phyloP scores from a whole-genome alignment of 2,113 vertebrate genomes.

The Xiphophorus couchianus region DNA sequence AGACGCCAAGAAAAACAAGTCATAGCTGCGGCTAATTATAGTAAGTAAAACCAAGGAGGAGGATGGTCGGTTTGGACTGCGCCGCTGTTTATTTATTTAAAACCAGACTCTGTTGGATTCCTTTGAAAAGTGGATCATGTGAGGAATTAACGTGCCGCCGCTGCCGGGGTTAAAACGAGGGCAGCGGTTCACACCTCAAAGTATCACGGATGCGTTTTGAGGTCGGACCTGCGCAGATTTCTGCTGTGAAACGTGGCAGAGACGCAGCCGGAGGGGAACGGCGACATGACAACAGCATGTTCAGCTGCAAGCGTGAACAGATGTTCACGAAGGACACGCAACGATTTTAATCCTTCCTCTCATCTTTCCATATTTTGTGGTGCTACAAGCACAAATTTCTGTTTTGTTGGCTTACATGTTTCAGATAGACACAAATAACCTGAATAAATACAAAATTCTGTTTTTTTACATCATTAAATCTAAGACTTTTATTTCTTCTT shows the following conservation, averaged over 20 bases:
- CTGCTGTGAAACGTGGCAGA: background rate
- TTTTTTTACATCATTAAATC: too few relatives aligned
- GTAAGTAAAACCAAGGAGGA: slow-evolving; percentile 2
- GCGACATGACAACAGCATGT: background rate
- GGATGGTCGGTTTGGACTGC: background rate
- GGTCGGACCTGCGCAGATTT: background rate
- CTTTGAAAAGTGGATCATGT: background rate
- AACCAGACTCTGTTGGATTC: background rate
- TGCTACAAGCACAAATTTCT: too few relatives aligned
- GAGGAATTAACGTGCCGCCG: background rate
- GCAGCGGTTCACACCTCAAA: background rate
- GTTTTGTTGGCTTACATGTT: too few relatives aligned
- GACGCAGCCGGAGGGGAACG: background rate
- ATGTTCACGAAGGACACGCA: background rate
- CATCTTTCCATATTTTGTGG: too few relatives aligned
- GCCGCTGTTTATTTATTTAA: slow-evolving; percentile 1
- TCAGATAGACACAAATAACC: too few relatives aligned
- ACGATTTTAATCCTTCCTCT: too few relatives aligned
- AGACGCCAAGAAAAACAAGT: background rate
- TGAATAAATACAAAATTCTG: too few relatives aligned
- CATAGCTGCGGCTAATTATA: background rate
- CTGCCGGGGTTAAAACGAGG: background rate
- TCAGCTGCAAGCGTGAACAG: background rate
- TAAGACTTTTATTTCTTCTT: too few relatives aligned
- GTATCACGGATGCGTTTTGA: background rate